Evolutionary conservation across 2,888 invertebrate species (phyloP).

Genomic region (Ennomos erosarius): DNA sequence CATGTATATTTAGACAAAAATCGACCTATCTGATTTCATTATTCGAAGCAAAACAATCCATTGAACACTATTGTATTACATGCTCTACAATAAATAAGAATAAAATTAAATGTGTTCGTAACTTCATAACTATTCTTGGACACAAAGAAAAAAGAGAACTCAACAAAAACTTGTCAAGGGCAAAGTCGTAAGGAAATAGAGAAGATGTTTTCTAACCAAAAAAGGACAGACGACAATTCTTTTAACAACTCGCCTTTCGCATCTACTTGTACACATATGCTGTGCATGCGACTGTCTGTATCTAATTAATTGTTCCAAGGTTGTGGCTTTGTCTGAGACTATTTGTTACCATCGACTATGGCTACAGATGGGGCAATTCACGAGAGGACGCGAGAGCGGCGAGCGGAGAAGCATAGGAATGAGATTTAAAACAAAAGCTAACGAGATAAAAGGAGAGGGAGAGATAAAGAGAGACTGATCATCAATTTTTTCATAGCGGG

Average conservation of each 20-base stretch:
- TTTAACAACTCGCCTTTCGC: constrained; percentile 42
- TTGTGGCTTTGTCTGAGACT: constrained; percentile 67
- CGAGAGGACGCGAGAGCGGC: constrained; percentile 14
- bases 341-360: constrained; percentile 64
- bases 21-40: no score
- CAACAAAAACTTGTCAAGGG: constrained; percentile 27
- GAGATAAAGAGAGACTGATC: no score
- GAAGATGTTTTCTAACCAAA: constrained; percentile 37
- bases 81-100: no score
- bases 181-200: constrained; percentile 41
- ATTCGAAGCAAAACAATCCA: no score
- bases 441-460: no score
- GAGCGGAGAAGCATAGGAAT: background rate
- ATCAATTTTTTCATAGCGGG: no score
- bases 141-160: constrained; percentile 9
- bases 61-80: no score
- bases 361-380: constrained; percentile 31
- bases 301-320: constrained; percentile 77
- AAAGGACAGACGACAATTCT: constrained; percentile 35
- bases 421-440: background rate
- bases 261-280: constrained; percentile 43
- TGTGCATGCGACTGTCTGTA: constrained; percentile 67
- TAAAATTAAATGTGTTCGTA: no score
- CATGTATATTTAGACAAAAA: no score
- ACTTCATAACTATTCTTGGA: no score